Evolutionary conservation across 2,888 invertebrate species (phyloP).

Genomic region (Euplexia lucipara): DNA sequence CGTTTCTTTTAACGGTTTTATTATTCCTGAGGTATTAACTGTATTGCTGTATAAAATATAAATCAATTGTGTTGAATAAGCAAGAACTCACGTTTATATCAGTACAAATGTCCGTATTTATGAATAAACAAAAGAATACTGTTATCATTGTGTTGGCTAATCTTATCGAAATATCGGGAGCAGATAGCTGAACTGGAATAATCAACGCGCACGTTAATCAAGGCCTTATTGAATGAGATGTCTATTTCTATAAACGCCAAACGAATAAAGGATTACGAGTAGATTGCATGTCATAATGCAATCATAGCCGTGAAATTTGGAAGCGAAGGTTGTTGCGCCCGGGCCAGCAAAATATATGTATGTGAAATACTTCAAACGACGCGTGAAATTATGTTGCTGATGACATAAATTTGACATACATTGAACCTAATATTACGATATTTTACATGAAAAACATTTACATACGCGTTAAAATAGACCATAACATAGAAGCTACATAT

Average conservation of each 20-base stretch:
- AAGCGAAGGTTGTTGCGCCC: constrained; percentile 63
- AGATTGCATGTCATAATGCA: constrained; percentile 70
- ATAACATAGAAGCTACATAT: constrained; percentile 4
- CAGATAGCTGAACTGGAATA: constrained; percentile 38
- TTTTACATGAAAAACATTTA: constrained; percentile 14
- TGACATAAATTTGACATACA: constrained; percentile 51
- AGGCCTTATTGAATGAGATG: constrained; percentile 38
- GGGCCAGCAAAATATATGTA: constrained; percentile 61
- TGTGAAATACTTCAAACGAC: constrained; percentile 65
- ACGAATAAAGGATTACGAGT: constrained; percentile 63
- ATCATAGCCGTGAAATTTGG: constrained; percentile 69
- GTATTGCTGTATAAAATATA: constrained; percentile 22
- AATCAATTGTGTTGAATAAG: constrained; percentile 16
- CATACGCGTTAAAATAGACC: no score
- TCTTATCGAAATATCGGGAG: constrained; percentile 44
- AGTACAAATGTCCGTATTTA: constrained; percentile 22
- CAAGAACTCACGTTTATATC: constrained; percentile 1
- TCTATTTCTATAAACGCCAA: constrained; percentile 54
- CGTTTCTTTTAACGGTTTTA: constrained; percentile 33
- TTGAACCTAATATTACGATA: constrained; percentile 18
- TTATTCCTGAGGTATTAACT: constrained; percentile 23
- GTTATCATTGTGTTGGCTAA: constrained; percentile 30
- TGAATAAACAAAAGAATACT: constrained; percentile 28
- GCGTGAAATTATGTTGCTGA: constrained; percentile 67
- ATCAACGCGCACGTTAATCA: constrained; percentile 18